phyloP scores from a whole-genome alignment of 2,797 vertebrate genomes.

The Pitangus sulphuratus region DNA sequence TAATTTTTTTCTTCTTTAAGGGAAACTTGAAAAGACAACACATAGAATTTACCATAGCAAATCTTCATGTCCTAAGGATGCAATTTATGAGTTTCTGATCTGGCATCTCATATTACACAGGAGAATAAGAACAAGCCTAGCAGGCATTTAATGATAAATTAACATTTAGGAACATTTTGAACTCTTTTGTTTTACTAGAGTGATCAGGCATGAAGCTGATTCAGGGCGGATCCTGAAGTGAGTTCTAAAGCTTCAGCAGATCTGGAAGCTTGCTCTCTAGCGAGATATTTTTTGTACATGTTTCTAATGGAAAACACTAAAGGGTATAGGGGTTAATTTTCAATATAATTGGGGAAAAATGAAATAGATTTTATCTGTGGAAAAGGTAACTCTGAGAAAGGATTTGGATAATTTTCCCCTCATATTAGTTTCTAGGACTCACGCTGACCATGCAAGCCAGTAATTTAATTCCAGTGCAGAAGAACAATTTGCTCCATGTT shows the following conservation, averaged over 20 bases:
- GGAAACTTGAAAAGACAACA: background rate
- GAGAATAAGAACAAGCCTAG: background rate
- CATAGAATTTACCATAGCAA: background rate
- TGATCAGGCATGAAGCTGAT: background rate
- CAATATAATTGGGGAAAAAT: background rate
- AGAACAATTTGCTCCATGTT: background rate
- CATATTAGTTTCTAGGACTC: background rate
- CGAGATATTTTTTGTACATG: background rate
- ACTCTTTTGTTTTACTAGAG: background rate
- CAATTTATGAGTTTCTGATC: constrained; percentile 30
- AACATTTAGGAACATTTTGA: constrained; percentile 29
- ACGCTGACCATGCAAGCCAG: background rate
- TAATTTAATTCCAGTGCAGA: background rate
- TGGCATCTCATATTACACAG: background rate
- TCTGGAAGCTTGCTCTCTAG: background rate
- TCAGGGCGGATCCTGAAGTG: background rate
- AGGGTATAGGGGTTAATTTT: background rate
- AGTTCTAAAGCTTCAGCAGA: background rate
- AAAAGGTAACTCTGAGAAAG: background rate
- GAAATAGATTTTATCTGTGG: background rate
- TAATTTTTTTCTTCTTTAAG: background rate
- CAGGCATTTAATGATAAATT: background rate
- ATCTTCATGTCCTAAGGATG: background rate
- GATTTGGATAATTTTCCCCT: background rate
- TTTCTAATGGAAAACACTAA: background rate